Evolutionary conservation across 2,113 vertebrate genomes (phyloP), one percentile per base, ranked within the genome.

Genomic region (Rhizomys pruinosus): DNA sequence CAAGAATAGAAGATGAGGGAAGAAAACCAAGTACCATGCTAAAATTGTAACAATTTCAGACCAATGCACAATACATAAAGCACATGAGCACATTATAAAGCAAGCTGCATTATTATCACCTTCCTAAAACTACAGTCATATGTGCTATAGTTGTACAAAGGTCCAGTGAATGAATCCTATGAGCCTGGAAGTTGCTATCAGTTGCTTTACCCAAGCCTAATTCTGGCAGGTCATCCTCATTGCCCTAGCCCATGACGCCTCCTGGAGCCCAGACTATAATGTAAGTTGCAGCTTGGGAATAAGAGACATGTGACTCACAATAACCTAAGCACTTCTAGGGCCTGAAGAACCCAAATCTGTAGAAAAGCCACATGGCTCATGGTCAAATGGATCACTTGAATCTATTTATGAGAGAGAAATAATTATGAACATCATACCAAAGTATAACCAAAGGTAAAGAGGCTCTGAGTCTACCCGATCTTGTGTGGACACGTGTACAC

Each of bases 1-100:
- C 13, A 79, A 79, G 86, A 86, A 57, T 1, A 42, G 77, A 89
- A 64, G 69, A 66, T 68, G 81, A 12, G 29, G 22, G n/a, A 7
- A 81, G 59, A 81, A 64, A 81, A 63, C 37, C 16, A 39, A 81
- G 16, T 5, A 74, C n/a, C 37, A 76, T 55, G 25, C 47, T 68
- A 90, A 90, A 90, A 68, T 44, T n/a, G 74, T 72, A 80, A 77
- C 37, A 89, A 81, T 34, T 57, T 10, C 11, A 34, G 25, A 87
- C 6, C 34, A 61, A 13, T 22, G 5, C 25, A 77, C 32, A 84
- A 71, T 44, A 76, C 61, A 55, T 15, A 78, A 42, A 57, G 34
- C 27, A 77, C 1, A 80, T 71, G 73, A 44, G 39, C 19, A 66
- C 1, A 66, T 76, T 87, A 74, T 80, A 91, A 76, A 66, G n/a